Base-by-base conservation (phyloP, 2,797 vertebrate species). In the Otolemur crassicaudatus region DNA sequence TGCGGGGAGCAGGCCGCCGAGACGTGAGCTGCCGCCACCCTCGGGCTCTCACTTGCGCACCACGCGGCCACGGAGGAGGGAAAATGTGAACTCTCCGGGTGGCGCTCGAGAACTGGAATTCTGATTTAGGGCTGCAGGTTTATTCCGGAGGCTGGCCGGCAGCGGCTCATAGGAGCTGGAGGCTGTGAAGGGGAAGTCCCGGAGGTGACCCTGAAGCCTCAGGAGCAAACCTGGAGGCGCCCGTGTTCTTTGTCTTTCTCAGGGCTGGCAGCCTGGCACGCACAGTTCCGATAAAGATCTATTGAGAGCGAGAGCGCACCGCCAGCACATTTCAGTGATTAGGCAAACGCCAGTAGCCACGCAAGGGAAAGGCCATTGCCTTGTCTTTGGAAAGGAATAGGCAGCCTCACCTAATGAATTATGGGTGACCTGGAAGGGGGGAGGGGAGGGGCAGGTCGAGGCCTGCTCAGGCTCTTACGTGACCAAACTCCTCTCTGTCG, bases 41-140 rank as follows among this genome's bases (percentile, higher is more conserved):
- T 86, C 46, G 2, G 80, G 58, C 77, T 96, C 87, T 93, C 27
- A 29, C 70, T 94, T 58, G 72, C 23, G 17, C 87, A 85, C 87
- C 93, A 93, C 77, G 79, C 37, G 58, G 92, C 67, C 92, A 87
- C 69, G 7, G 40, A 90, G 69, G 77, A 93, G 65, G 92, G 83
- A 79, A 90, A 94, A 80, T 70, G 65, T 91, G 93, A 96, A 94
- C 94, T 95, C 95, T 96, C 94, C 92, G 89, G 97, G 95, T 97
- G 94, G 97, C 98, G 98, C 96, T 97, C 96, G 87, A 98, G 98
- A 98, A 95, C 94, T 84, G 97, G 97, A 97, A 96, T 98, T 97
- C 92, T 98, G 98, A 98, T 97, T 98, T 97, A 96, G 96, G 96
- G 94, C 93, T 96, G 93, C 83, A 60, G 93, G 84, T 87, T 88